Base-by-base conservation (phyloP, 2,797 vertebrate species). In the Phylloscopus collybita region DNA sequence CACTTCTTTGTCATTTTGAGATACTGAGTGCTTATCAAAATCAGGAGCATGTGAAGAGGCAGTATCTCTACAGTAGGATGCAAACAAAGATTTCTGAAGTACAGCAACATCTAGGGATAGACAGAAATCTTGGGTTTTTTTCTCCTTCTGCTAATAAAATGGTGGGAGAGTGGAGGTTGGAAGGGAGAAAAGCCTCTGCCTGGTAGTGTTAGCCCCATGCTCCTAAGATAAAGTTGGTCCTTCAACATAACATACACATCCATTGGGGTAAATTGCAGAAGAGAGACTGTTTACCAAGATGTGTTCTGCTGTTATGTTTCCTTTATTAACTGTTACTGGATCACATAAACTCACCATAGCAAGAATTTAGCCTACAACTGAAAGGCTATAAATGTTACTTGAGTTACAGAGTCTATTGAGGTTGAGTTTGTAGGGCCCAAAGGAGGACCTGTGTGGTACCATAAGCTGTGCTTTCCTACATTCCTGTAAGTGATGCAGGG, bases 191-290 rank as follows among this genome's bases (percentile, higher is more conserved):
- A 49, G 13, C 23, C 42, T 87, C 26, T 67, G 32, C 38, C 10
- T 51, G 30, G 4, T 0, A 3, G 18, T n/a, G 53, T 11, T 1
- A 3, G 21, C 0, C 0, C 19, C 0, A 0, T 13, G 27, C 22
- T 50, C 6, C 32, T 34, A 88, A 91, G 44, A 65, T 51, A 57
- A 62, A 62, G 11, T 66, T 71, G 45, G 34, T 32, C 21, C 23
- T 85, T 91, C 30, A 56, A 3, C 3, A 2, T 64, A 27, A 16
- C 17, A 11, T 8, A 13, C 22, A 51, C 18, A 34, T 80, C 16
- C 1, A 3, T n/a, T 16, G 18, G 65, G 71, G 34, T 93, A 70
- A 81, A 44, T 73, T 92, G 47, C 4, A 79, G 73, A 79, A 75
- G 26, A 0, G 1, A 79, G 44, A 60, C 11, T 60, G 7, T 86